Evolutionary conservation across 2,797 vertebrate genomes (phyloP), one percentile per base, ranked within the genome.

Genomic region (Hyperoplus immaculatus): DNA sequence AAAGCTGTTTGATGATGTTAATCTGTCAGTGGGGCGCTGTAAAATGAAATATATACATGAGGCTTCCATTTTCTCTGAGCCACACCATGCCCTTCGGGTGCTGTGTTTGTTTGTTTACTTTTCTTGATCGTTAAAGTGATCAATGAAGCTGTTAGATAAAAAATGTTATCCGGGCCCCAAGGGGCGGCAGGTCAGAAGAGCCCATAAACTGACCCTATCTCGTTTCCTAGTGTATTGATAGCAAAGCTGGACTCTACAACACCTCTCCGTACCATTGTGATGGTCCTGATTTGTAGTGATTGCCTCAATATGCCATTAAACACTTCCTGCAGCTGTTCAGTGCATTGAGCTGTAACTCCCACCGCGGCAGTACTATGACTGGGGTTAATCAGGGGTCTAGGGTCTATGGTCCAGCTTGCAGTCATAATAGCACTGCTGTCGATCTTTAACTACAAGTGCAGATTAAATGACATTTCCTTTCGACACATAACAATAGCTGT

Each of bases 311-410:
- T 74, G 4, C 50, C 71, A 15, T 16, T 71, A 57, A 84, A 77
- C 58, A 45, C 62, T 42, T 49, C 14, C n/a, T 50, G 85, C 45
- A 8, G 51, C 60, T 55, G 55, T 51, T 77, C 60, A 72, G 7
- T 43, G 49, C 49, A 55, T 15, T 58, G 58, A 67, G 7, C 66
- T 46, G 45, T 41, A 43, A 55, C 18, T 55, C 64, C 57, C 45
- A 45, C 36, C 67, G 56, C 50, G 1, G 38, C 63, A 43, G 14
- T 36, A 12, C 70, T 69, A 39, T 71, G 61, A 66, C 63, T 11
- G 56, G 10, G 61, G 36, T 64, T 78, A 75, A 70, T 81, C 60
- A 66, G 42, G 59, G 51, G 77, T 75, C 63, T 29, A 29, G 29
- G 29, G 29, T 29, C 29, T 3, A 29, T 29, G 36, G 8, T 16